Evolutionary conservation across 1,140 invertebrate genomes (phyloP), one percentile per base, ranked within the genome.

Genomic region (Phymastichus coffea): DNA sequence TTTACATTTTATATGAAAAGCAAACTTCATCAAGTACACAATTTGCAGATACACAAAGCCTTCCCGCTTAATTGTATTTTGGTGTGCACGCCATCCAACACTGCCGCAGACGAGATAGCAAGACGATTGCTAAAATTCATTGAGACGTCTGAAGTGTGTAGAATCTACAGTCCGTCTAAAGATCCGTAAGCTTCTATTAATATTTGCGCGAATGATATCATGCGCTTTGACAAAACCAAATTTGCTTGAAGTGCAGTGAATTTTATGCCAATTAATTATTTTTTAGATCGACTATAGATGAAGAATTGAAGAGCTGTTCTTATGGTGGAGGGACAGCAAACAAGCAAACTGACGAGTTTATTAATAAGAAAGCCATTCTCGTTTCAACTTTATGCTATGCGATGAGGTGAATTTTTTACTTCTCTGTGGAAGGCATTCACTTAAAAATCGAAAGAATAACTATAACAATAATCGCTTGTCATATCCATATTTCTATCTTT

Each of bases 101-200:
- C 87, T 65, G 90, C 89, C 38, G 88, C 88, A 20, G 89, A 93
- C 81, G 82, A 90, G 43, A 79, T 91, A n/a, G 80, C 85, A 0
- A 69, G 81, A 54, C 72, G 84, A 65, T 71, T 89, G 64, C 61
- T 85, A 54, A 26, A 73, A 59, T 61, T 73, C 63, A 63, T 76
- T 67, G 67, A 78, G 56, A 7, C 28, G 4, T 1, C 2, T 7
- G 55, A 60, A 62, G 30, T 83, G 10, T 73, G 75, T 23, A 76
- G 83, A 17, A 74, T 84, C 56, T 83, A 82, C 67, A 70, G 80
- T 28, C 56, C 72, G 51, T 79, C 79, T 17, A 77, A 68, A 61
- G 72, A 77, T 10, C 19, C 15, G 47, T 49, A 48, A 30, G n/a
- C 2, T 46, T 4, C 19, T 23, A 23, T 46, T n/a, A n/a, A n/a